A percentile compares a stretch with the other conserved stretches of the same genome.
Conservation (phyloP, 1,140 invertebrate species). For the Saccostrea echinata region DNA sequence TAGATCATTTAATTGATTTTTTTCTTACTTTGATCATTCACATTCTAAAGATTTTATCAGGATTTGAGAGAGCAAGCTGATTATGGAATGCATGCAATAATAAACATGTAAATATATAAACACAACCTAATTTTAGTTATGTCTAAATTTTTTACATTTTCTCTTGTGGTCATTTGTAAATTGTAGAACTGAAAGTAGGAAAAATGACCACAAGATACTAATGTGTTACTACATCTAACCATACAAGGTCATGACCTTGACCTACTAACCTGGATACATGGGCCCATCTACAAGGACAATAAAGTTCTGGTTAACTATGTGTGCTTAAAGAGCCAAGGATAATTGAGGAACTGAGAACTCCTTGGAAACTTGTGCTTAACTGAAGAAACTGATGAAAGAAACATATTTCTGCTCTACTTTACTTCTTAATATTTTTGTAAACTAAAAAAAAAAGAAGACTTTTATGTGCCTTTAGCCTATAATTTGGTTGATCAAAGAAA, state of each 20-base stretch:
- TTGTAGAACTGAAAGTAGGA: background rate
- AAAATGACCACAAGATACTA: constrained; percentile 34
- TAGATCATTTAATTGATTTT: background rate
- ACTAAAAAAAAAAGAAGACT: background rate
- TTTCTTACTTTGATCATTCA: background rate
- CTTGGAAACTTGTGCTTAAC: background rate
- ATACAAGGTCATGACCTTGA: constrained; percentile 36
- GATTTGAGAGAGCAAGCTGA: background rate
- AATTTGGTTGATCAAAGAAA: background rate
- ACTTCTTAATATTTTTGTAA: background rate
- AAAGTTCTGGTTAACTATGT: constrained; percentile 24
- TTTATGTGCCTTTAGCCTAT: background rate
- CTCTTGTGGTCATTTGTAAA: constrained; percentile 13
- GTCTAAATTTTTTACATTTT: background rate
- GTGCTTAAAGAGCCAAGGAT: background rate
- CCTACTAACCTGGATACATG: constrained; percentile 65
- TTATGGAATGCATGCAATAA: constrained; percentile 4
- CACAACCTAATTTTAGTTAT: constrained; percentile 9
- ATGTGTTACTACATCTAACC: constrained; percentile 15
- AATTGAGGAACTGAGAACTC: background rate
- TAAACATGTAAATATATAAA: background rate
- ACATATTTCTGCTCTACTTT: background rate
- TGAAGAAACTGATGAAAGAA: background rate
- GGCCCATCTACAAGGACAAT: constrained; percentile 66
- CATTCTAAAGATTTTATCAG: background rate